Conservation (phyloP, 92 coral and sea anemone species). For the Porites lobata region DNA sequence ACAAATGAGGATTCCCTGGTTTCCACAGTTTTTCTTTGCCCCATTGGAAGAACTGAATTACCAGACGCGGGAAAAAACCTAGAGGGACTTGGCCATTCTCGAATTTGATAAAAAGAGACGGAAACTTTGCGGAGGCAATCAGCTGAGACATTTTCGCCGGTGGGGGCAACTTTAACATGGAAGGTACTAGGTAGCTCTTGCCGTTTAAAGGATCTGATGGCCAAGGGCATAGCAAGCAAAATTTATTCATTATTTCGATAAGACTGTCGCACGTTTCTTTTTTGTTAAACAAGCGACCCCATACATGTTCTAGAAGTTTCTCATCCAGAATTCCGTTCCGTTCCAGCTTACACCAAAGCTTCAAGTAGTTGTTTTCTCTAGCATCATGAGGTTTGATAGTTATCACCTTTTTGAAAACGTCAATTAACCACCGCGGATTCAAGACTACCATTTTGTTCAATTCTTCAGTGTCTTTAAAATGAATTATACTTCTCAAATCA, state of each 20-base stretch:
- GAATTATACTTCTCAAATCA: slow-evolving; percentile 11
- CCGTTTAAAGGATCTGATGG: background rate
- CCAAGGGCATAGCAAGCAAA: slow-evolving; percentile 41
- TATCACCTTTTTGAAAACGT: background rate
- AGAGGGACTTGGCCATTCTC: slow-evolving; percentile 13
- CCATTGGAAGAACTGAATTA: slow-evolving; percentile 22
- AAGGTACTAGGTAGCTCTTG: background rate
- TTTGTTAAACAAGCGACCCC: slow-evolving; percentile 12
- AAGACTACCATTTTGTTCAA: slow-evolving; percentile 44
- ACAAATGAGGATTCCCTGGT: background rate
- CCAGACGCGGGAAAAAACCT: slow-evolving; percentile 44
- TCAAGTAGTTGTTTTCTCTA: background rate
- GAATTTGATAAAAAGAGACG: slow-evolving; percentile 37
- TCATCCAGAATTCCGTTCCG: slow-evolving; percentile 16
- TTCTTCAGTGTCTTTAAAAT: slow-evolving; percentile 21
- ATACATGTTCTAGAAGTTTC: slow-evolving; percentile 17
- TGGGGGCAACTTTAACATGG: slow-evolving; percentile 6
- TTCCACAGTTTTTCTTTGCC: background rate
- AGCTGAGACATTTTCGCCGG: background rate
- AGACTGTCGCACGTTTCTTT: slow-evolving; percentile 16
- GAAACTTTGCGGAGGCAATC: background rate
- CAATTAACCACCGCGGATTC: slow-evolving; percentile 34
- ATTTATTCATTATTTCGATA: slow-evolving; percentile 41
- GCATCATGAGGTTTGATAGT: background rate
- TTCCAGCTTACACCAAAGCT: slow-evolving; percentile 21